Conservation (phyloP, 2,797 vertebrate genomes). For the Borostomias antarcticus region DNA sequence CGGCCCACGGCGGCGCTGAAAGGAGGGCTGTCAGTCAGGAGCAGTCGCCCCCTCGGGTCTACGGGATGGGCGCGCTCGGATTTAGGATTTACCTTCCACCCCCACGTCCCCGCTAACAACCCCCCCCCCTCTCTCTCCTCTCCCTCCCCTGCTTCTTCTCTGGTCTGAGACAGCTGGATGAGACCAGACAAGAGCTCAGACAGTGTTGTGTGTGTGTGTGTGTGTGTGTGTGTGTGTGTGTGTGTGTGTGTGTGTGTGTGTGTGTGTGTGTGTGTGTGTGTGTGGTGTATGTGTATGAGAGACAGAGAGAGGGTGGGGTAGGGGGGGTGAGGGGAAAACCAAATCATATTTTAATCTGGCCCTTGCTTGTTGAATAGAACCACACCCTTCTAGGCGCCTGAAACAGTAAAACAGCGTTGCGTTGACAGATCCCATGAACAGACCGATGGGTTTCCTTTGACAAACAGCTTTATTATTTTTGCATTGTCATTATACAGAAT, state of each 20-base stretch:
- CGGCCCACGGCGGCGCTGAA: slow-evolving; percentile 71
- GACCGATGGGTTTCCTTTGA: neutral
- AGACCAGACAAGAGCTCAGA: neutral
- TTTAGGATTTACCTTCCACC: slow-evolving; percentile 75
- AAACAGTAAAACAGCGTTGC: too few relatives aligned
- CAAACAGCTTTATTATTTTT: slow-evolving; percentile 48
- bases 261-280: neutral
- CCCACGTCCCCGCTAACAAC: slow-evolving; percentile 33
- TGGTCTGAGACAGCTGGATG: slow-evolving; percentile 13
- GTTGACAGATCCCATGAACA: too few relatives aligned
- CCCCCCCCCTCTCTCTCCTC: neutral
- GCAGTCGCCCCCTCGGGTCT: slow-evolving; percentile 70
- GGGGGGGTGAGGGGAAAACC: neutral
- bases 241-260: slow-evolving; percentile 27
- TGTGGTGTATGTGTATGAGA: too few relatives aligned
- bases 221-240: slow-evolving; percentile 24
- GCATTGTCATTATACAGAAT: slow-evolving; percentile 50
- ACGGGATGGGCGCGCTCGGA: slow-evolving; percentile 63
- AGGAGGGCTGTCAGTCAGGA: slow-evolving; percentile 76
- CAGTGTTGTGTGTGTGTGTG: neutral
- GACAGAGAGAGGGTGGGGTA: neutral
- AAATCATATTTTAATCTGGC: neutral
- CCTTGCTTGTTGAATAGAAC: neutral
- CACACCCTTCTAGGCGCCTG: too few relatives aligned
- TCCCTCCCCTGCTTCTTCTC: neutral